Percentiles rank a stretch among this genome's conserved stretches.
Conservation (phyloP, 1,140 invertebrate genomes). For the Trypoxylus dichotomus region DNA sequence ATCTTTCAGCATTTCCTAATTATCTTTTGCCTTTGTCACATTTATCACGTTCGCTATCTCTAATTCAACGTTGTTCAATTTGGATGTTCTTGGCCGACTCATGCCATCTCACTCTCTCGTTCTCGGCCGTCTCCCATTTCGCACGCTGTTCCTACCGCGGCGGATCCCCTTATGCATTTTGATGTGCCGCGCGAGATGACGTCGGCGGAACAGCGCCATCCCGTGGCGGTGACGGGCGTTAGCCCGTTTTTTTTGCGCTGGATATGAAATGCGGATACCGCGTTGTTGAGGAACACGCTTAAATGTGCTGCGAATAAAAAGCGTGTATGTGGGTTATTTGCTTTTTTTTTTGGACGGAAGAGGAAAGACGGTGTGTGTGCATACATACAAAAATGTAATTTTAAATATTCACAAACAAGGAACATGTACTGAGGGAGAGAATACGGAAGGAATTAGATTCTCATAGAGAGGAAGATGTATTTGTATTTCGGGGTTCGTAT, state of each 20-base stretch:
- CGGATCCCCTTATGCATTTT: slow-evolving; percentile 11
- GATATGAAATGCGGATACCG: not conserved
- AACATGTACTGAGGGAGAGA: not conserved
- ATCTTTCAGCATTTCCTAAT: slow-evolving; percentile 33
- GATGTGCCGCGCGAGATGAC: slow-evolving; percentile 4
- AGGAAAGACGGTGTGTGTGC: not conserved
- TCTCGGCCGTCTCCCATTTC: not conserved
- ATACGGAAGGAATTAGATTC: not conserved
- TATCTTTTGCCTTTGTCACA: slow-evolving; percentile 33
- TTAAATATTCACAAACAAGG: not conserved
- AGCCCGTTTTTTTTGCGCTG: not conserved
- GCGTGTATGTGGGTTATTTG: not conserved
- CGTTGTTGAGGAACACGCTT: not conserved
- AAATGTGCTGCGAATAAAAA: slow-evolving; percentile 2
- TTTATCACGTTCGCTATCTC: slow-evolving; percentile 34
- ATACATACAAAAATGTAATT: slow-evolving; percentile 1
- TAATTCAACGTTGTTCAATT: slow-evolving; percentile 32
- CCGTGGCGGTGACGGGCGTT: not conserved
- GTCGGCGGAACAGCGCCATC: not conserved
- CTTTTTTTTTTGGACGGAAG: not conserved
- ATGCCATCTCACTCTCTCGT: not conserved
- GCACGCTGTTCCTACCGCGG: not conserved
- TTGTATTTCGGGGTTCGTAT: too few relatives aligned
- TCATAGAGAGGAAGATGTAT: too few relatives aligned
- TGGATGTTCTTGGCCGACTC: slow-evolving; percentile 11